Conservation (phyloP, 2,113 vertebrate species). For the Siniperca knerii region DNA sequence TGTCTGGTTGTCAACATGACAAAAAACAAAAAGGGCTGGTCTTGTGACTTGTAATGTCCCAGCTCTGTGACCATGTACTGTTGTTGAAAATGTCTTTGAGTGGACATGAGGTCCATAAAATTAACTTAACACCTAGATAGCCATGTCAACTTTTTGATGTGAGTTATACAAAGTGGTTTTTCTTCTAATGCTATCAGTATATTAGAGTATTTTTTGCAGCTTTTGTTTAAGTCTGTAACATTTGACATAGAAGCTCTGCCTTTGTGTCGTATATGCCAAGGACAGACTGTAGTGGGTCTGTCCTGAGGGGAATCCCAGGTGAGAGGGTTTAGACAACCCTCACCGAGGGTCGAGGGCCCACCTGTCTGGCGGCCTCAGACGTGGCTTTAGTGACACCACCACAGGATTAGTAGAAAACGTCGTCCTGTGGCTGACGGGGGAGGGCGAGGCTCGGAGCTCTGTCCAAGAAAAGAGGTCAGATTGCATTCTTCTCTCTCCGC, state of each 20-base stretch:
- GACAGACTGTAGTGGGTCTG: not conserved
- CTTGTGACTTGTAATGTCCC: not conserved
- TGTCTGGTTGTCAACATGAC: not conserved
- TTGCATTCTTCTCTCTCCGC: slow-evolving; percentile 64
- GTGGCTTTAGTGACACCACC: slow-evolving; percentile 11
- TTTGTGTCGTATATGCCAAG: not conserved
- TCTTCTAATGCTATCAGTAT: not conserved
- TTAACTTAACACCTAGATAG: no score
- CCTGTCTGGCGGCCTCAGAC: slow-evolving; percentile 58
- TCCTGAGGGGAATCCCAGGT: slow-evolving; percentile 33
- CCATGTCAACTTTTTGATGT: not conserved
- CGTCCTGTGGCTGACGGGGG: slow-evolving; percentile 9
- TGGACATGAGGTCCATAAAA: not conserved
- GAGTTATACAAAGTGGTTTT: not conserved
- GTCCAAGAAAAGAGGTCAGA: slow-evolving; percentile 74
- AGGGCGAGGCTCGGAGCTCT: slow-evolving; percentile 14
- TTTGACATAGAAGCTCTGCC: not conserved
- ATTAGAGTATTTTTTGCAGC: no score
- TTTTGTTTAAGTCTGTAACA: not conserved
- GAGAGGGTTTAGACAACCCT: slow-evolving; percentile 22
- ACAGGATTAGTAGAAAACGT: slow-evolving; percentile 37
- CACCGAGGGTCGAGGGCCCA: slow-evolving; percentile 14
- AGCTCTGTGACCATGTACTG: not conserved
- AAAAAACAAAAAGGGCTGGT: not conserved
- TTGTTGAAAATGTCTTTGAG: not conserved